A percentile compares a stretch with the other conserved stretches of the same genome.
Conservation (phyloP, 2,113 vertebrate genomes). For the Glareola pratincola region DNA sequence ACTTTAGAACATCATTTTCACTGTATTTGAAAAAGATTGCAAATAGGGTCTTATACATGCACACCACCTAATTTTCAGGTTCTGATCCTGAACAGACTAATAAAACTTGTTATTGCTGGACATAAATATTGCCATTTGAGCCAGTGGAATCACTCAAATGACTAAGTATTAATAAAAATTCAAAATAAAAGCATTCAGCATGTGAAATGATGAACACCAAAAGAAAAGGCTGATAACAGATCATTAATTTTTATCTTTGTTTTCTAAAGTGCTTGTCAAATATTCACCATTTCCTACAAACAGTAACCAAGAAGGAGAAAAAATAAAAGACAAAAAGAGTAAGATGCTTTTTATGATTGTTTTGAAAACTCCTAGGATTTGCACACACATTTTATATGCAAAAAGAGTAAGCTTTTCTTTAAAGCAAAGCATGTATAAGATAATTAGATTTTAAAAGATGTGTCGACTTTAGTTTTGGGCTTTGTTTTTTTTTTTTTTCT, state of each 20-base stretch:
- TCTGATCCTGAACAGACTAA: neutral
- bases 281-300: neutral
- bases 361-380: neutral
- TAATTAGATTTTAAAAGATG: neutral
- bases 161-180: neutral
- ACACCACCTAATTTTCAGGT: neutral
- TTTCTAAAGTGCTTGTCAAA: neutral
- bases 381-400: neutral
- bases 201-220: neutral
- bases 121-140: neutral
- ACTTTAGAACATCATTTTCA: neutral
- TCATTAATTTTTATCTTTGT: neutral
- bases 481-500: neutral
- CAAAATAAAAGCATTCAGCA: neutral
- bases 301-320: neutral
- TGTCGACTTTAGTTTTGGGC: neutral
- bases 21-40: neutral
- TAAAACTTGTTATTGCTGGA: neutral
- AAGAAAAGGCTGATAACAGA: neutral
- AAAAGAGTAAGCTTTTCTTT: neutral
- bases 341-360: neutral
- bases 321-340: neutral
- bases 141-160: neutral
- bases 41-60: neutral
- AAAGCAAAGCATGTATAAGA: neutral